Evolutionary conservation across 1,140 invertebrate species (phyloP).

Genomic region (Mylabris phalerata): DNA sequence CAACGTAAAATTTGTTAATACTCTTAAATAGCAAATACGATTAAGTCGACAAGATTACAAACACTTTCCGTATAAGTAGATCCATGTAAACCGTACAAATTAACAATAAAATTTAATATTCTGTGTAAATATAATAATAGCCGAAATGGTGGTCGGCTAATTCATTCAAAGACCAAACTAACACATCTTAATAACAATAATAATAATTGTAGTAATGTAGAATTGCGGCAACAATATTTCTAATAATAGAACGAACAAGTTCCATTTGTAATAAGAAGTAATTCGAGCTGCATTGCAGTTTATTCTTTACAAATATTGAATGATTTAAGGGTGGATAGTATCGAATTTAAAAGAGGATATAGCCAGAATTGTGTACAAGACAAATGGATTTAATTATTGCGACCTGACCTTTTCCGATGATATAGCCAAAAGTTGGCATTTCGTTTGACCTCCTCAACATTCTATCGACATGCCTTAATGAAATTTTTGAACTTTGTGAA

Average conservation of each 20-base stretch:
- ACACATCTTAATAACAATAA: conserved; percentile 11
- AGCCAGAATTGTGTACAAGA: no score
- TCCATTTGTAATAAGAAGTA: not conserved
- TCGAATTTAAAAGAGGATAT: no score
- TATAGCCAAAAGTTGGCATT: conserved; percentile 9
- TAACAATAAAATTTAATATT: conserved; percentile 33
- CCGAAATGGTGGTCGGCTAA: conserved; percentile 26
- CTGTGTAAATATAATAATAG: conserved; percentile 26
- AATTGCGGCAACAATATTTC: not conserved
- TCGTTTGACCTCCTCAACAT: not conserved
- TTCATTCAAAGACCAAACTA: conserved; percentile 21
- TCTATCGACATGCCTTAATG: not conserved
- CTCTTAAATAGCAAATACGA: conserved; percentile 6
- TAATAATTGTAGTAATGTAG: not conserved
- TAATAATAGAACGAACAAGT: not conserved
- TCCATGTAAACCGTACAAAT: conserved; percentile 22
- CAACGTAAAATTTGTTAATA: conserved; percentile 8
- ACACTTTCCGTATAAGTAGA: no score
- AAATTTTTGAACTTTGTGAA: conserved; percentile 8
- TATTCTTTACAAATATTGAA: not conserved
- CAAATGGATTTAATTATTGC: conserved; percentile 1
- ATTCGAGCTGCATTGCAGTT: not conserved
- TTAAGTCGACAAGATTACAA: conserved; percentile 17
- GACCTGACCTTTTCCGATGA: conserved; percentile 4
- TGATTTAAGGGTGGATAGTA: not conserved